A percentile compares a stretch with the other conserved stretches of the same genome.
Conservation (phyloP, 2,888 invertebrate genomes). For the Polymixis flavicincta region DNA sequence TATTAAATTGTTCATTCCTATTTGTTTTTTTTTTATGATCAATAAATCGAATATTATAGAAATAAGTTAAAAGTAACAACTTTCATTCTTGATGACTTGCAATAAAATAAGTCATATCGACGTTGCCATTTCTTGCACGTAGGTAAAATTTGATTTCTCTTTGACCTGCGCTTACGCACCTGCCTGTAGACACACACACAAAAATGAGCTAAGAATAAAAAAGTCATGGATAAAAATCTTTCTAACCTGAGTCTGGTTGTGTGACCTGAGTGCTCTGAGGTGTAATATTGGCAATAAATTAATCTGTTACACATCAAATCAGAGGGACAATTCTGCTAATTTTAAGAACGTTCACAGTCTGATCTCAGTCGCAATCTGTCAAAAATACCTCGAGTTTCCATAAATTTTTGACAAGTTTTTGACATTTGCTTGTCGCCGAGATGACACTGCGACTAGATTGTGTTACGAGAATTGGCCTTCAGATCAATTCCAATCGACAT, state of each 20-base stretch:
- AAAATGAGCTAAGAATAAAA: background rate
- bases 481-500: background rate
- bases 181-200: background rate
- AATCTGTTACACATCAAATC: background rate
- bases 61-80: conserved; percentile 19
- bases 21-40: background rate
- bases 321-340: too few relatives aligned
- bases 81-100: conserved; percentile 63
- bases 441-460: too few relatives aligned
- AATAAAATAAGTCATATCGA: conserved; percentile 23
- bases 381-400: too few relatives aligned
- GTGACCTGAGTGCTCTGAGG: too few relatives aligned
- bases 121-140: conserved; percentile 54
- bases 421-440: too few relatives aligned
- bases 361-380: too few relatives aligned
- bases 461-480: too few relatives aligned
- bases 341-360: too few relatives aligned
- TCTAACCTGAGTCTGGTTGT: background rate
- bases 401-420: too few relatives aligned
- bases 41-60: background rate
- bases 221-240: background rate
- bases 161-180: conserved; percentile 31
- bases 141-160: conserved; percentile 42
- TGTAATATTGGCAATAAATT: background rate
- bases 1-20: background rate